Evolutionary conservation across 2,888 invertebrate species (phyloP).

Genomic region (Brenthis daphne): DNA sequence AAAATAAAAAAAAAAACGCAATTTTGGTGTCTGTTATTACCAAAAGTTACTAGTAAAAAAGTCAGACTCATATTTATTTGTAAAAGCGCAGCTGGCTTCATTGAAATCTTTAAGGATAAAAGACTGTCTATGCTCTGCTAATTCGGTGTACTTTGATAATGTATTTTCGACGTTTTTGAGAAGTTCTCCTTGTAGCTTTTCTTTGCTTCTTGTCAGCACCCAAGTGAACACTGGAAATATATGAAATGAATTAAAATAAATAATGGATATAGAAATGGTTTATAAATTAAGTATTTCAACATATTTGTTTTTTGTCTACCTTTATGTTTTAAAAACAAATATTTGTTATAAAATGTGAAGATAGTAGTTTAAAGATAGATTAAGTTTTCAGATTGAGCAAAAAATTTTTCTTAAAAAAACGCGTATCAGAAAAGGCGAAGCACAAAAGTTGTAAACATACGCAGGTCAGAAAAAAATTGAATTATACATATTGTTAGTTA

Average conservation of each 20-base stretch:
- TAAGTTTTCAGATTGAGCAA: too few relatives aligned
- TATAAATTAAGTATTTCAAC: too few relatives aligned
- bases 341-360: too few relatives aligned
- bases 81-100: constrained; percentile 57
- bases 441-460: not conserved
- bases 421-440: too few relatives aligned
- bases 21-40: constrained; percentile 44
- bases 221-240: constrained; percentile 66
- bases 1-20: too few relatives aligned
- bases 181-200: constrained; percentile 58
- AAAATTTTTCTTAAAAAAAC: too few relatives aligned
- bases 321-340: too few relatives aligned
- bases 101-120: constrained; percentile 70
- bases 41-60: constrained; percentile 71
- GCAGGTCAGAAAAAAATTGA: not conserved
- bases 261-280: too few relatives aligned
- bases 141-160: constrained; percentile 64
- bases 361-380: not conserved
- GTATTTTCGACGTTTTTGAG: constrained; percentile 62
- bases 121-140: constrained; percentile 60
- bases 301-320: too few relatives aligned
- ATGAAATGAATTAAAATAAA: not conserved
- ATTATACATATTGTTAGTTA: too few relatives aligned
- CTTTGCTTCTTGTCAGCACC: constrained; percentile 65
- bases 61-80: constrained; percentile 58